Evolutionary conservation across 2,797 vertebrate genomes (phyloP).

Genomic region (Scleropages formosus): DNA sequence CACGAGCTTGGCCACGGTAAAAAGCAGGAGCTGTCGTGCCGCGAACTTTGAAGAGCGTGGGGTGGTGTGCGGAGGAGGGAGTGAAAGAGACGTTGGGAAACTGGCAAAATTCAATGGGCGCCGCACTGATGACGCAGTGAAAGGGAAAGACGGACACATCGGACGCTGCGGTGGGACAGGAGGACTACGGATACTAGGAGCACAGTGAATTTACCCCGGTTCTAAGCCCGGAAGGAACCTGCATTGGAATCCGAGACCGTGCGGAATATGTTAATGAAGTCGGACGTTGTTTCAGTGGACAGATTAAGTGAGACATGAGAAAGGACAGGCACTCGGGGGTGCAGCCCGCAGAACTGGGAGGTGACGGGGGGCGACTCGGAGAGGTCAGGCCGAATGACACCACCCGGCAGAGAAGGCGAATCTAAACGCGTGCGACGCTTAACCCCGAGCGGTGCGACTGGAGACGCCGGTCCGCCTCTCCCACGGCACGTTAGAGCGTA

Average conservation of each 20-base stretch:
- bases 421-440: conserved; percentile 41
- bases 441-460: conserved; percentile 46
- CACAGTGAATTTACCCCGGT: neutral
- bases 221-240: conserved; percentile 6
- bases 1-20: neutral
- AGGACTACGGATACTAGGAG: neutral
- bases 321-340: neutral
- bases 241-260: neutral
- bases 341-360: neutral
- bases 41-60: no score
- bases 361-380: neutral
- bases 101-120: no score
- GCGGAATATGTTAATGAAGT: conserved; percentile 20
- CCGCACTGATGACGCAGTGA: no score
- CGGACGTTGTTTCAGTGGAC: conserved; percentile 7
- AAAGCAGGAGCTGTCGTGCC: neutral
- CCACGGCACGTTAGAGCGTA: conserved; percentile 68
- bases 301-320: conserved; percentile 19
- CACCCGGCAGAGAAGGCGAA: conserved; percentile 53
- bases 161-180: neutral
- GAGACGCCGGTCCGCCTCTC: conserved; percentile 66
- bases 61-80: neutral
- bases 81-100: neutral
- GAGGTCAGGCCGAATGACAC: conserved; percentile 57
- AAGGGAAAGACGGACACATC: neutral